Base-by-base conservation (phyloP, 2,888 invertebrate species). In the Zhuqinia jingwanae region DNA sequence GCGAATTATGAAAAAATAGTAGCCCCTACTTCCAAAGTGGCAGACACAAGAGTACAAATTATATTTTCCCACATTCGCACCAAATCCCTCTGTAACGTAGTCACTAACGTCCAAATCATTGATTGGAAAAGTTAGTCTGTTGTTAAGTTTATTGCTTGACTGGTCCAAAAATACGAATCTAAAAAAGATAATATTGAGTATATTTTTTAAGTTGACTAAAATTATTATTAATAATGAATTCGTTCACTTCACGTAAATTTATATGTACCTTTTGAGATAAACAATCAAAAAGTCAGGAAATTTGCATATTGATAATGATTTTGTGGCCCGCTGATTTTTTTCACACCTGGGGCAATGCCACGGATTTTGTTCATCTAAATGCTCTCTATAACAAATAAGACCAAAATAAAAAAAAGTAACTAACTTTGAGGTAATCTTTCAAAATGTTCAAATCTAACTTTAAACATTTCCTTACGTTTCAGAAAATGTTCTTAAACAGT, bases 271-370 rank as follows among this genome's bases (percentile, higher is more conserved):
- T 92, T 95, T 95, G 53, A 95, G 92, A 91, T 95, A 95, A 79
- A 95, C 94, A 91, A 95, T 95, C 47, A 95, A 93, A 91, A 94
- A 94, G 92, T 94, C 94, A 3, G 95, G 95, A 91, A 94, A 95
- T 88, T 94, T 93, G 93, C 95, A 95, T 73, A 95, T 94, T 10
- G 94, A 94, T 83, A 95, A 93, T n/a, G 94, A 94, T 91, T 95
- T 95, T 73, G 94, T 94, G 36, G 95, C 95, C 91, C 94, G 94
- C 91, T 94, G 94, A 91, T 95, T 94, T 87, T 93, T 93, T 90
- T 94, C 93, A 91, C 95, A 95, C 85, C 93, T 92, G 1, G 95
- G 94, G 92, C 95, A 95, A 92, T 93, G 94, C 95, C 95, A 95
- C 2, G 95, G 95, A 92, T 95, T 95, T 91, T 94, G 94, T 90